Conservation (phyloP, 1,140 invertebrate genomes). For the Doryteuthis pealeii region DNA sequence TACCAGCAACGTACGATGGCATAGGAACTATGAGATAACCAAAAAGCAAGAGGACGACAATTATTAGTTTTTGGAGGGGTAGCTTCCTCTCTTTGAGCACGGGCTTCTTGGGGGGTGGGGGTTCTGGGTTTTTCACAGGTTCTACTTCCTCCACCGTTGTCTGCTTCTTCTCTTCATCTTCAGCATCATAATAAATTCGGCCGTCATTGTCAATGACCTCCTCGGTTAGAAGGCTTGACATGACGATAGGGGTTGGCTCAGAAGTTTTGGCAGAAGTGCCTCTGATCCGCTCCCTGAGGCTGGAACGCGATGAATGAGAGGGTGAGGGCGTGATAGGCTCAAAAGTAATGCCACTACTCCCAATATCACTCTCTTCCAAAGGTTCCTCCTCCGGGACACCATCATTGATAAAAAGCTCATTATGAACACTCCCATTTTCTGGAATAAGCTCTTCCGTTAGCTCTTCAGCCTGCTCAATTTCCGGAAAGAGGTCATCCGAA, state of each 20-base stretch:
- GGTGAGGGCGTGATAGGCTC: background rate
- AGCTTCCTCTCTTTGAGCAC: conserved; percentile 4
- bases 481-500: background rate
- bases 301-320: background rate
- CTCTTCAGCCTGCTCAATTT: conserved; percentile 3
- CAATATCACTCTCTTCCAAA: background rate
- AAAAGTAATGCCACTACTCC: background rate
- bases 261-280: conserved; percentile 1
- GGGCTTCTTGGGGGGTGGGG: background rate
- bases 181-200: conserved; percentile 5
- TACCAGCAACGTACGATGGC: conserved; percentile 52
- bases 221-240: conserved; percentile 33
- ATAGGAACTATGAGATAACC: conserved; percentile 49
- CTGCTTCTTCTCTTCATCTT: conserved; percentile 16
- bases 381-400: background rate
- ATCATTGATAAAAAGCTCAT: background rate
- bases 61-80: conserved; percentile 32
- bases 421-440: background rate
- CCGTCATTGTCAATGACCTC: background rate
- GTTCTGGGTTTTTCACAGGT: background rate
- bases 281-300: background rate
- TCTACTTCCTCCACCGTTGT: conserved; percentile 5
- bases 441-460: background rate
- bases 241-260: conserved; percentile 25
- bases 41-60: conserved; percentile 33